Conservation (phyloP, 2,113 vertebrate genomes). For the Mustela nigripes region DNA sequence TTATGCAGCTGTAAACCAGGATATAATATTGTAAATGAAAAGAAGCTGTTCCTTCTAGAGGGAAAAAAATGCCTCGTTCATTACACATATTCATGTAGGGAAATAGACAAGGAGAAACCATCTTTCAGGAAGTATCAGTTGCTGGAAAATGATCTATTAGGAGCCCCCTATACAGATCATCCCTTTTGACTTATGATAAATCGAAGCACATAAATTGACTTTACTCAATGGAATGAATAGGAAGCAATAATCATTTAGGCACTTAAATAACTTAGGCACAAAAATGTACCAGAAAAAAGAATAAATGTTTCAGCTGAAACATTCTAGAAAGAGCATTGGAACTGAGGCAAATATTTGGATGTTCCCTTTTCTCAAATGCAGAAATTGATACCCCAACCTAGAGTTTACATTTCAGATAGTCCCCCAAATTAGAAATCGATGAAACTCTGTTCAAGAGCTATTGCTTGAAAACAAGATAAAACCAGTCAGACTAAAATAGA, state of each 20-base stretch:
- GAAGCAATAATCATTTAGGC: constrained; percentile 23
- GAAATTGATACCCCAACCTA: neutral
- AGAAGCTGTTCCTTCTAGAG: constrained; percentile 1
- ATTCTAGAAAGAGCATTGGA: neutral
- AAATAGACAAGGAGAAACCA: neutral
- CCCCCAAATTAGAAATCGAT: neutral
- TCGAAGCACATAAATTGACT: neutral
- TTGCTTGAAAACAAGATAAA: constrained; percentile 48
- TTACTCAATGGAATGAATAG: constrained; percentile 17
- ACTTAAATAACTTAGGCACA: constrained; percentile 28
- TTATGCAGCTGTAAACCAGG: constrained; percentile 1
- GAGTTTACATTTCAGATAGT: constrained; percentile 50
- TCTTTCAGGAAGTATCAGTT: neutral
- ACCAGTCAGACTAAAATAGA: neutral
- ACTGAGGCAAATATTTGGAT: constrained; percentile 21
- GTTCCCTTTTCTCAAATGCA: constrained; percentile 9
- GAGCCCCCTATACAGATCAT: neutral
- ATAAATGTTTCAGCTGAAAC: neutral
- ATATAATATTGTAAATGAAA: constrained; percentile 1
- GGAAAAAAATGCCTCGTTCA: neutral
- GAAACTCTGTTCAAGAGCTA: neutral
- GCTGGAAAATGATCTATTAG: constrained; percentile 16
- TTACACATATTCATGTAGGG: neutral
- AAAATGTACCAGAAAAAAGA: constrained; percentile 20
- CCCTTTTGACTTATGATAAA: constrained; percentile 13